A percentile compares a stretch with the other conserved stretches of the same genome.
Conservation (phyloP, 2,888 invertebrate species). For the Chalcis sispes region DNA sequence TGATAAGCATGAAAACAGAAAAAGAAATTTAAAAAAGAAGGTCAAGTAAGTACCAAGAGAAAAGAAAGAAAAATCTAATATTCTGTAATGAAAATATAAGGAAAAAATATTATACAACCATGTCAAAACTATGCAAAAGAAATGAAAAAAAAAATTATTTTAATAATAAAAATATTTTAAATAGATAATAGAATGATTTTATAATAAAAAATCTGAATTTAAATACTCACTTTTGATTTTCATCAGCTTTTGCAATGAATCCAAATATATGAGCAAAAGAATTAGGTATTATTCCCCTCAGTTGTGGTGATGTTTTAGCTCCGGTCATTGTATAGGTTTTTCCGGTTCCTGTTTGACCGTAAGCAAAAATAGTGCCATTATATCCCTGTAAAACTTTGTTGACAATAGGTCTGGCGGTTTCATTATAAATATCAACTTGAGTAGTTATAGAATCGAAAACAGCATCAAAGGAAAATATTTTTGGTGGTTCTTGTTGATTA, state of each 20-base stretch:
- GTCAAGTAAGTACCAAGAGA: no score
- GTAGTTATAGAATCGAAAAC: constrained; percentile 92
- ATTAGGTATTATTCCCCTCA: constrained; percentile 97
- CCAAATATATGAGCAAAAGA: constrained; percentile 99
- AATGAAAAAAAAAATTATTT: neutral
- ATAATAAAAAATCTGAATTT: neutral
- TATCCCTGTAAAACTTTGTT: constrained; percentile 97
- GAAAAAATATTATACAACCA: no score
- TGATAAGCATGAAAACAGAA: no score
- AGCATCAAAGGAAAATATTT: constrained; percentile 95
- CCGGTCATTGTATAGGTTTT: constrained; percentile 99
- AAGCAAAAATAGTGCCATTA: constrained; percentile 95
- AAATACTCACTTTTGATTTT: constrained; percentile 87
- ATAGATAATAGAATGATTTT: neutral
- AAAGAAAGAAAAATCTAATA: no score
- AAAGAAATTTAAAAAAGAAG: no score
- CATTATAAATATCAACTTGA: constrained; percentile 96
- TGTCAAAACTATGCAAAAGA: neutral
- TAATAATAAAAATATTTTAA: neutral
- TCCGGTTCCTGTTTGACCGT: constrained; percentile 96
- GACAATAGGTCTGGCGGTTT: constrained; percentile 96
- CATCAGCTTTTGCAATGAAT: constrained; percentile 95
- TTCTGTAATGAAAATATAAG: no score
- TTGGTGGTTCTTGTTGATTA: constrained; percentile 85
- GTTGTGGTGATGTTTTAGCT: constrained; percentile 88